Evolutionary conservation across 2,113 vertebrate genomes (phyloP).

Genomic region (Protobothrops mucrosquamatus): DNA sequence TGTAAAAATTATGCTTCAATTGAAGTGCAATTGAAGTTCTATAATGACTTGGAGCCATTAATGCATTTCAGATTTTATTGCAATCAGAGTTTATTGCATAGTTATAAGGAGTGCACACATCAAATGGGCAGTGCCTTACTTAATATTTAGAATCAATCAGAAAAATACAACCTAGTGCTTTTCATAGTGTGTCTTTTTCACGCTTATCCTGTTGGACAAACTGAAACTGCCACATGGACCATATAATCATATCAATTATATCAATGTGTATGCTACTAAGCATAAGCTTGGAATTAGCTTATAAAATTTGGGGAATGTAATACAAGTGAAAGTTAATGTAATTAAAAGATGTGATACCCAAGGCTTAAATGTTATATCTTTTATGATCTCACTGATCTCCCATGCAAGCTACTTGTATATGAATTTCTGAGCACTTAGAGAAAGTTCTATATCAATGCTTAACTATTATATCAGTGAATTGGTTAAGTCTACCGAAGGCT

Average conservation of each 20-base stretch:
- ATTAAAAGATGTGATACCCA: not conserved
- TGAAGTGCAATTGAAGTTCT: slow-evolving; percentile 52
- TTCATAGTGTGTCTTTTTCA: not conserved
- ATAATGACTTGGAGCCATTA: slow-evolving; percentile 51
- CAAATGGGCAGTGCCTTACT: slow-evolving; percentile 49
- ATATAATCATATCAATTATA: not conserved
- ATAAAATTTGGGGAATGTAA: not conserved
- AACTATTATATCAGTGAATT: not conserved
- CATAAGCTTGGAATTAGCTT: not conserved
- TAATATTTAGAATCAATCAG: slow-evolving; percentile 29
- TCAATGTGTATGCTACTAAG: not conserved
- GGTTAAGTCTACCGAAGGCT: not conserved
- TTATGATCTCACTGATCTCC: not conserved
- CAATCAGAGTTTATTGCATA: slow-evolving; percentile 50
- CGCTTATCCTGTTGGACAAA: not conserved
- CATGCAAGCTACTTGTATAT: not conserved
- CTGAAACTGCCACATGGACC: not conserved
- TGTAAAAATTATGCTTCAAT: slow-evolving; percentile 46
- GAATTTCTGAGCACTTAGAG: not conserved
- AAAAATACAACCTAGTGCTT: slow-evolving; percentile 1
- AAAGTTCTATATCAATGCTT: not conserved
- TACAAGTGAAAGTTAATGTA: not conserved
- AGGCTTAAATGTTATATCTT: not conserved
- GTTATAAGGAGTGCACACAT: slow-evolving; percentile 36
- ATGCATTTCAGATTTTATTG: slow-evolving; percentile 53